Evolutionary conservation across 1,140 invertebrate species (phyloP), one percentile per base, ranked within the genome.

Genomic region (Hormaphis cornu): DNA sequence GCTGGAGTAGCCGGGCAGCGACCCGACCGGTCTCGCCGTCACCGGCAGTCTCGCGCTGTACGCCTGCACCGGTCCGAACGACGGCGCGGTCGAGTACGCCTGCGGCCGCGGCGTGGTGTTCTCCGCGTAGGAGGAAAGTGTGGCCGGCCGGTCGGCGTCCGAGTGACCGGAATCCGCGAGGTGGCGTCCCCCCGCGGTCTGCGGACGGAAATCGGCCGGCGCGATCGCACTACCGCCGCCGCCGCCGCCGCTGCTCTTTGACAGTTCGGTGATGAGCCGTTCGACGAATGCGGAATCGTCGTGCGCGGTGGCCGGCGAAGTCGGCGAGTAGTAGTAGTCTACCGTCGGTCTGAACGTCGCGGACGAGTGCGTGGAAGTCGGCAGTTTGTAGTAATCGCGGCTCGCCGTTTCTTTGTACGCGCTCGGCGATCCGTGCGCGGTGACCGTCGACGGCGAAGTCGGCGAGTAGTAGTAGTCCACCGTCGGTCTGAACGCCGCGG

Each of bases 381-480:
- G n/a, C n/a, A n/a, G n/a, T n/a, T n/a, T n/a, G n/a, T n/a, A n/a
- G n/a, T n/a, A n/a, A n/a, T n/a, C n/a, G n/a, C n/a, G n/a, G n/a
- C n/a, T n/a, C n/a, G n/a, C n/a, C n/a, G n/a, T n/a, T n/a, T n/a
- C n/a, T n/a, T n/a, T n/a, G n/a, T n/a, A 8, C 35, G 14, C 18
- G 20, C 18, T 16, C 61, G 18, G 16, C 4, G 2, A 50, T 2
- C 6, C 28, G 9, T 46, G 6, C 16, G 22, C 14, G 18, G 26
- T 44, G 16, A 44, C 46, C 20, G 61, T 35, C 18, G 44, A 44
- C 2, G 61, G 50, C 10, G 61, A 44, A 6, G 58, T 30, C n/a
- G n/a, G n/a, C n/a, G n/a, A n/a, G n/a, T n/a, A n/a, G 6, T 61
- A 61, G 14, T 61, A 61, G 26, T 61, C 10, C 5, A 61, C 58